A percentile compares a stretch with the other conserved stretches of the same genome.
These are phyloP conservation scores for Euclidia mi DNA, from an alignment of 2,888 invertebrate species.

Conservation along the genomic window DNA sequence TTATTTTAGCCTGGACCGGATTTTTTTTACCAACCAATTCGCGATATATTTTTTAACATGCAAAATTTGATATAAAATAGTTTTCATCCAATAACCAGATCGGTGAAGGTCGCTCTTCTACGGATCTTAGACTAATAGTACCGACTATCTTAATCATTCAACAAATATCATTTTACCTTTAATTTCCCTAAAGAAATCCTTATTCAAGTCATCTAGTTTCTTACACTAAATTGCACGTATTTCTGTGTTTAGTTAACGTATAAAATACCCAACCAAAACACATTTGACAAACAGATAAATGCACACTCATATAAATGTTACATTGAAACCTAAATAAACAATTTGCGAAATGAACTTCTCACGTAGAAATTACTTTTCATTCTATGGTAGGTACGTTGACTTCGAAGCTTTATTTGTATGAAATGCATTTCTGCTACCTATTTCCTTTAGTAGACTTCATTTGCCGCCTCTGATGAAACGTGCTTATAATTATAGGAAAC, in stretches of 20 bases:
- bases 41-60: too few species aligned
- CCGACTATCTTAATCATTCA: too few species aligned
- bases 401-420: neutral
- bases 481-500: too few species aligned
- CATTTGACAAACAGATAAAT: neutral
- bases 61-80: too few species aligned
- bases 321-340: neutral
- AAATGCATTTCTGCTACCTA: neutral
- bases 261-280: neutral
- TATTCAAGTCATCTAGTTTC: neutral
- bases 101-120: too few species aligned
- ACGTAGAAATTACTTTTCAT: neutral
- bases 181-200: conserved; percentile 2
- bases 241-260: neutral
- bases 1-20: too few species aligned
- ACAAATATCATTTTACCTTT: neutral
- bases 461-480: too few species aligned
- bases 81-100: too few species aligned
- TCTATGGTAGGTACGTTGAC: neutral
- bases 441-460: neutral
- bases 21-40: too few species aligned
- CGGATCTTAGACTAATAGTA: too few species aligned
- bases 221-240: neutral
- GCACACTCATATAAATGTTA: neutral
- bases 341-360: neutral